A percentile compares a stretch with the other conserved stretches of the same genome.
phyloP scores from a whole-genome alignment of 1,140 invertebrate species.

The Steinernema feltiae region DNA sequence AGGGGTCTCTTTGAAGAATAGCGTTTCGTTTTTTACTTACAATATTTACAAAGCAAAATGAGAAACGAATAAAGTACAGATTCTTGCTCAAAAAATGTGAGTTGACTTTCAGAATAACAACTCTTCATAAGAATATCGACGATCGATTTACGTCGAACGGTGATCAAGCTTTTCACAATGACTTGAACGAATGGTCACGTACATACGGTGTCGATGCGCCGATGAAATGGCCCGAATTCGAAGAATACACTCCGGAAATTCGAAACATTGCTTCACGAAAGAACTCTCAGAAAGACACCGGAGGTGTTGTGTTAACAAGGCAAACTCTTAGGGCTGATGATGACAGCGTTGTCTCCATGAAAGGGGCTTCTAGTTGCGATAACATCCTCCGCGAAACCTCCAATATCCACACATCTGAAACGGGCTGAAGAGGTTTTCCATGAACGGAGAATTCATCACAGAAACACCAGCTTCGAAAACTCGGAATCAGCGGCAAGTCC shows the following conservation, averaged over 20 bases:
- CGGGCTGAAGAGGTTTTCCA: not conserved
- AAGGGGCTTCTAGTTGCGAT: not conserved
- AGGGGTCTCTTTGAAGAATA: not conserved
- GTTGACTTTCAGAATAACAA: slow-evolving; percentile 44
- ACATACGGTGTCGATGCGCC: slow-evolving; percentile 42
- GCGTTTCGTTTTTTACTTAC: no score
- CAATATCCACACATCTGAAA: not conserved
- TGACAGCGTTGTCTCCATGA: not conserved
- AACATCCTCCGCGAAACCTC: slow-evolving; percentile 11
- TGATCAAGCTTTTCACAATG: slow-evolving; percentile 35
- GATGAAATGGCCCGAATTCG: slow-evolving; percentile 45
- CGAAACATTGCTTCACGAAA: slow-evolving; percentile 36
- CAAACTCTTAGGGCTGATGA: slow-evolving; percentile 43
- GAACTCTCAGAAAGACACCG: slow-evolving; percentile 17
- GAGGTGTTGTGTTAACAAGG: slow-evolving; percentile 43
- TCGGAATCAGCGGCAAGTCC: slow-evolving; percentile 19
- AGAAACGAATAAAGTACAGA: no score
- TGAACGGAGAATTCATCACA: not conserved
- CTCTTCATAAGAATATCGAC: slow-evolving; percentile 41
- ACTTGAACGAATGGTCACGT: slow-evolving; percentile 48
- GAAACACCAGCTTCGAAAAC: not conserved
- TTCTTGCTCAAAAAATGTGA: no score
- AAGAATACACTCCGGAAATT: slow-evolving; percentile 53
- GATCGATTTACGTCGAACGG: slow-evolving; percentile 26
- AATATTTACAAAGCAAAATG: no score